phyloP scores from a whole-genome alignment of 2,113 vertebrate genomes.

The Alces alces region DNA sequence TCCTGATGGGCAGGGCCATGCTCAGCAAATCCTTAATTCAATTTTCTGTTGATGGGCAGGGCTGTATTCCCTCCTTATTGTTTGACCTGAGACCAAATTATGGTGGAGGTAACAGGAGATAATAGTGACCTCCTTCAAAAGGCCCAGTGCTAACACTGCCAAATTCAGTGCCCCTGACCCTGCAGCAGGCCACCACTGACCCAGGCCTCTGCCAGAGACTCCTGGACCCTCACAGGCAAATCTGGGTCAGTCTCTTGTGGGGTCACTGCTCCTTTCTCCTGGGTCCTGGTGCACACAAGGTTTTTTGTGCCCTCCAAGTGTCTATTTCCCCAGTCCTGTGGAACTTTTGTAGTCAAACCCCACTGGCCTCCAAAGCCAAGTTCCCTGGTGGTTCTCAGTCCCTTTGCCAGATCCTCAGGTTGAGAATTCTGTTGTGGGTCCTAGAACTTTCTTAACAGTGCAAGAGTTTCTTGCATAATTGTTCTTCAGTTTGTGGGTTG shows the following conservation, averaged over 20 bases:
- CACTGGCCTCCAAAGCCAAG: background rate
- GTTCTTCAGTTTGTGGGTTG: background rate
- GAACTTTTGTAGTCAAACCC: background rate
- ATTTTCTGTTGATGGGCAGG: background rate
- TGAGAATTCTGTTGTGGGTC: background rate
- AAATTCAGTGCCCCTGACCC: fast-evolving
- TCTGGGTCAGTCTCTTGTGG: background rate
- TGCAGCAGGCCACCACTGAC: background rate
- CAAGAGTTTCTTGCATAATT: background rate
- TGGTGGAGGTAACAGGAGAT: background rate
- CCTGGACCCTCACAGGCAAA: background rate
- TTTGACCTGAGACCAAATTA: background rate
- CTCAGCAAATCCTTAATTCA: background rate
- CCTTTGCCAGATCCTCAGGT: background rate
- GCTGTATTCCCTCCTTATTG: background rate
- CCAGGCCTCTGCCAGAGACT: background rate
- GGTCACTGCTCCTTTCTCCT: background rate
- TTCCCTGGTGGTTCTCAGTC: background rate
- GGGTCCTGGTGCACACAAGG: background rate
- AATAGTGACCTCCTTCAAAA: background rate
- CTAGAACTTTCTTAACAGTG: background rate
- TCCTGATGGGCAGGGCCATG: background rate
- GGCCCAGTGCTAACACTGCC: background rate
- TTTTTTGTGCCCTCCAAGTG: background rate
- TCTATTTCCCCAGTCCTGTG: background rate